A percentile compares a stretch with the other conserved stretches of the same genome.
These are phyloP conservation scores for Lampropteryx suffumata DNA, from an alignment of 2,888 invertebrate species.

Conservation along the genomic window DNA sequence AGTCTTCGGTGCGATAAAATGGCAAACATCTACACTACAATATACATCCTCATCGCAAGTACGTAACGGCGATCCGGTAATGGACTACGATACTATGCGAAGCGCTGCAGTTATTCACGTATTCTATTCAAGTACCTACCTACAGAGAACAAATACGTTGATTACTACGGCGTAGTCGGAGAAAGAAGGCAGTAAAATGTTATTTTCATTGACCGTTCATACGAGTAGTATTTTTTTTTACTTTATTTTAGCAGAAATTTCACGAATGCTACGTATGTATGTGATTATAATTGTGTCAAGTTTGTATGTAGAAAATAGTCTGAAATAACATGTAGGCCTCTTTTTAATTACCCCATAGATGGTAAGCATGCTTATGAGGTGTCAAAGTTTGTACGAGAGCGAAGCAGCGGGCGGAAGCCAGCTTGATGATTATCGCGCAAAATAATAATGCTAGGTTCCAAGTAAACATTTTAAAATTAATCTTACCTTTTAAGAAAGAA, in stretches of 20 bases:
- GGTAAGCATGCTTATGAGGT: too few relatives aligned
- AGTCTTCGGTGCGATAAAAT: conserved; percentile 57
- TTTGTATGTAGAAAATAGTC: too few relatives aligned
- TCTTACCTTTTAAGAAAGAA: too few relatives aligned
- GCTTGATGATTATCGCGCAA: too few relatives aligned
- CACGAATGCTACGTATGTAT: not conserved
- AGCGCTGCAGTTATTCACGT: conserved; percentile 55
- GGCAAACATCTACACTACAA: conserved; percentile 60
- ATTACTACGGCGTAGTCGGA: conserved; percentile 17
- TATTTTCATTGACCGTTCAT: conserved; percentile 22
- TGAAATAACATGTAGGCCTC: too few relatives aligned
- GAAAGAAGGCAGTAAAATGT: conserved; percentile 20
- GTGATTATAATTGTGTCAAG: too few relatives aligned
- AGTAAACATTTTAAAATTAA: too few relatives aligned
- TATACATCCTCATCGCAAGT: conserved; percentile 54
- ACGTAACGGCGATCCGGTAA: conserved; percentile 54
- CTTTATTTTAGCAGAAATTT: not conserved
- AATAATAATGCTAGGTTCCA: too few relatives aligned
- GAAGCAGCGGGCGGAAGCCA: too few relatives aligned
- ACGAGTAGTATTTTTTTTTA: conserved; percentile 14
- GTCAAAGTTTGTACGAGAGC: too few relatives aligned
- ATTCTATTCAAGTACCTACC: conserved; percentile 43
- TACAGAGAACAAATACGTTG: conserved; percentile 37
- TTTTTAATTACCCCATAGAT: too few relatives aligned
- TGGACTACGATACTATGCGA: conserved; percentile 59